Conservation (phyloP, 2,797 vertebrate species). For the Lacerta viridis region DNA sequence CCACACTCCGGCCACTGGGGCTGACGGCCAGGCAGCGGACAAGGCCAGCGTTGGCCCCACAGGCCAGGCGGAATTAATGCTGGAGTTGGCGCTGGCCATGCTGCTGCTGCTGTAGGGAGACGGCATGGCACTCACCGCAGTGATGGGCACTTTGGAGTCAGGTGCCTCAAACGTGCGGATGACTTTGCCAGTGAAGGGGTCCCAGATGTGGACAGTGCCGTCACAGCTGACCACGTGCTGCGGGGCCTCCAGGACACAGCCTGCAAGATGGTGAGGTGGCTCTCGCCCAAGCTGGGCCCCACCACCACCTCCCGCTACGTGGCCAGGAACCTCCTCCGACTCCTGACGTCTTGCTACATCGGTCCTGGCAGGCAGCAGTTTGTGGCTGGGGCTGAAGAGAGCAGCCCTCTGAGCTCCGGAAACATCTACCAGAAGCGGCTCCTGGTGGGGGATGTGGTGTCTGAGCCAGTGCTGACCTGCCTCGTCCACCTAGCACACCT, state of each 20-base stretch:
- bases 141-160: constrained; percentile 94
- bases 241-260: constrained; percentile 93
- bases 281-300: constrained; percentile 95
- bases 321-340: constrained; percentile 92
- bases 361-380: constrained; percentile 95
- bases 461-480: constrained; percentile 91
- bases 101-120: constrained; percentile 93
- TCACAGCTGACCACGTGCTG: constrained; percentile 99
- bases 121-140: constrained; percentile 93
- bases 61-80: constrained; percentile 96
- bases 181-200: constrained; percentile 94
- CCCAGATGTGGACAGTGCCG: constrained; percentile 94
- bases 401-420: constrained; percentile 82
- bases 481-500: constrained; percentile 95
- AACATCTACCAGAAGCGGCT: constrained; percentile 93
- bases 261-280: constrained; percentile 97
- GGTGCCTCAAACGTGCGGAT: constrained; percentile 90
- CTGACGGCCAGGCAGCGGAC: constrained; percentile 96
- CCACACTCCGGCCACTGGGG: constrained; percentile 91
- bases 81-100: constrained; percentile 92
- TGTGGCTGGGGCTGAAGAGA: constrained; percentile 83
- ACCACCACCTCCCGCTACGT: constrained; percentile 93
- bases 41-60: constrained; percentile 90
- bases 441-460: constrained; percentile 91
- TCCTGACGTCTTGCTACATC: constrained; percentile 96